Conservation (phyloP, 2,888 invertebrate genomes). For the Drosophila eohydei region DNA sequence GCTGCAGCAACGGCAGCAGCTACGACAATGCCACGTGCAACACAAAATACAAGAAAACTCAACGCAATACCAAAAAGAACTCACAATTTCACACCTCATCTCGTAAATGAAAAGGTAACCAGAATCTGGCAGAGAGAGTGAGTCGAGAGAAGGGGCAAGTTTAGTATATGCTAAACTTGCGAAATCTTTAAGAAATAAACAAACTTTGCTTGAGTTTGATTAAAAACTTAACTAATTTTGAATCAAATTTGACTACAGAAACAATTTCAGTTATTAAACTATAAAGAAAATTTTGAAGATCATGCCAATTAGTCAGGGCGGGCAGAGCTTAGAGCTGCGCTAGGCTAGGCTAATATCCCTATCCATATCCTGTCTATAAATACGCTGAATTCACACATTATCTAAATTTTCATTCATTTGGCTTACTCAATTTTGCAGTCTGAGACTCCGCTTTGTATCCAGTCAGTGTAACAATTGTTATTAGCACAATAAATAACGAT, state of each 20-base stretch:
- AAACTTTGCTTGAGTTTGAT: too few species aligned
- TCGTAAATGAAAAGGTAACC: slow-evolving; percentile 1
- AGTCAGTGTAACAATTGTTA: slow-evolving; percentile 7
- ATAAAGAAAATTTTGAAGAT: too few species aligned
- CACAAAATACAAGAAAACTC: slow-evolving; percentile 14
- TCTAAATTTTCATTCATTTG: neutral
- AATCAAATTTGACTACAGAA: too few species aligned
- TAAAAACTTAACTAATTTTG: too few species aligned
- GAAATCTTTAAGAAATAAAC: too few species aligned
- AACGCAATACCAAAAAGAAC: neutral
- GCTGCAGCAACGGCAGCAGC: slow-evolving; percentile 10
- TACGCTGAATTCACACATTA: neutral
- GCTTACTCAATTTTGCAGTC: neutral
- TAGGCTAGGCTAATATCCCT: too few species aligned
- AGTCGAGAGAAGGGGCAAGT: too few species aligned
- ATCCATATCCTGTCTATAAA: too few species aligned
- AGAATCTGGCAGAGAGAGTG: neutral
- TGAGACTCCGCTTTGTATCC: neutral
- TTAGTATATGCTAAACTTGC: too few species aligned
- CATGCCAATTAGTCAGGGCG: too few species aligned
- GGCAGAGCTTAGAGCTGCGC: too few species aligned
- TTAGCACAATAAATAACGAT: slow-evolving; percentile 26
- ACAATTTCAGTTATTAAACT: too few species aligned
- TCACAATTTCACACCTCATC: slow-evolving; percentile 12
- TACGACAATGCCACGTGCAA: slow-evolving; percentile 11